Evolutionary conservation across 2,113 vertebrate genomes (phyloP).

Genomic region (Tychaedon coryphoeus): DNA sequence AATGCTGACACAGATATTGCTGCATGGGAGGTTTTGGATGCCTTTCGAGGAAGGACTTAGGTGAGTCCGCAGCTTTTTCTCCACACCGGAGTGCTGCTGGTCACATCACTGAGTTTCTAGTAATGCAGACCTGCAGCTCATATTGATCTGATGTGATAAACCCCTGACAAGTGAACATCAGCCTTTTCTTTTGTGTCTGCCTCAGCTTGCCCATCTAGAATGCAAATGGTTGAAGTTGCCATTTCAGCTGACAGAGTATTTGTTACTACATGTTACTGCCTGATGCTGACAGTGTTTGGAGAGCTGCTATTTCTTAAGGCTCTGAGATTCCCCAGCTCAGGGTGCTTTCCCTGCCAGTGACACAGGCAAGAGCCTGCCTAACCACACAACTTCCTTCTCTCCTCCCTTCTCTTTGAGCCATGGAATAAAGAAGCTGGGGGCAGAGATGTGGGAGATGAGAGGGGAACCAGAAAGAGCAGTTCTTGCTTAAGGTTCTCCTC

Average conservation of each 20-base stretch:
- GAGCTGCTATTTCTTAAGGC: neutral
- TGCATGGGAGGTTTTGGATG: neutral
- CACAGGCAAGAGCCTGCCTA: neutral
- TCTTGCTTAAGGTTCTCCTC: neutral
- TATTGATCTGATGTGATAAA: neutral
- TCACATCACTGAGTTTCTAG: neutral
- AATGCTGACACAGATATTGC: neutral
- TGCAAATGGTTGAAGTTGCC: neutral
- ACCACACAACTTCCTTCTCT: neutral
- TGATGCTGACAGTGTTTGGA: neutral
- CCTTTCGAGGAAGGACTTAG: fast-evolving
- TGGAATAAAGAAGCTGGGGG: neutral
- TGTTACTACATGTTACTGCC: neutral
- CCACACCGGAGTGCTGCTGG: neutral
- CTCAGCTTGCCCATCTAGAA: neutral
- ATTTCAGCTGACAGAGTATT: neutral
- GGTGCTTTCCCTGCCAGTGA: neutral
- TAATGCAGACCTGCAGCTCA: neutral
- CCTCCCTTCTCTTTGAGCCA: neutral
- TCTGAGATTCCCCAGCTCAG: neutral
- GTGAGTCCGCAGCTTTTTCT: neutral
- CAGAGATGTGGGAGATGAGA: neutral
- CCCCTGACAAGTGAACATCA: neutral
- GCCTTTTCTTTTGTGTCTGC: neutral
- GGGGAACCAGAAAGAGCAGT: neutral